A percentile compares a stretch with the other conserved stretches of the same genome.
phyloP scores from a whole-genome alignment of 2,797 vertebrate genomes.

The Garrulus glandarius region DNA sequence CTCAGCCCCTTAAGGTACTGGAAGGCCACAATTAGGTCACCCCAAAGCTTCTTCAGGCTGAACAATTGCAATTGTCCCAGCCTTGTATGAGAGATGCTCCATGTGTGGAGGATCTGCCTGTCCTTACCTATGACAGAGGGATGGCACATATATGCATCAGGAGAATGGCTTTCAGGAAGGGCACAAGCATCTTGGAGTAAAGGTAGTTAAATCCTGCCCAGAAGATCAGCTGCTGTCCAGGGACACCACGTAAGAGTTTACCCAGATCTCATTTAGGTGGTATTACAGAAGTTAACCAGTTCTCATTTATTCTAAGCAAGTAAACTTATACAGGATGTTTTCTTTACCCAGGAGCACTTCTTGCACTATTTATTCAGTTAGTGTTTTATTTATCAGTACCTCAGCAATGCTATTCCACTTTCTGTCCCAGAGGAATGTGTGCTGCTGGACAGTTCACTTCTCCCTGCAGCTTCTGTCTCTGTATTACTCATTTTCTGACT shows the following conservation, averaged over 20 bases:
- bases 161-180: background rate
- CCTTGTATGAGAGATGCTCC: background rate
- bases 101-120: background rate
- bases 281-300: background rate
- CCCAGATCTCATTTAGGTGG: background rate
- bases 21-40: background rate
- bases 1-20: background rate
- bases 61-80: too few relatives aligned
- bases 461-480: background rate
- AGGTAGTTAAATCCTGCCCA: background rate
- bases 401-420: background rate
- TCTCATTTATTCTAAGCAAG: background rate
- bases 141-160: background rate
- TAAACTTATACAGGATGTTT: background rate
- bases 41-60: background rate
- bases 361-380: background rate
- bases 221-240: background rate
- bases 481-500: background rate
- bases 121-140: background rate
- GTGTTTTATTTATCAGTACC: background rate
- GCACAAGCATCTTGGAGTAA: background rate
- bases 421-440: background rate
- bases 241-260: background rate
- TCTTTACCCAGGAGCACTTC: background rate
- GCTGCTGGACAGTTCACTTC: conserved; percentile 10